Base-by-base conservation (phyloP, 2,888 invertebrate species). In the Troglohyphantes excavatus region DNA sequence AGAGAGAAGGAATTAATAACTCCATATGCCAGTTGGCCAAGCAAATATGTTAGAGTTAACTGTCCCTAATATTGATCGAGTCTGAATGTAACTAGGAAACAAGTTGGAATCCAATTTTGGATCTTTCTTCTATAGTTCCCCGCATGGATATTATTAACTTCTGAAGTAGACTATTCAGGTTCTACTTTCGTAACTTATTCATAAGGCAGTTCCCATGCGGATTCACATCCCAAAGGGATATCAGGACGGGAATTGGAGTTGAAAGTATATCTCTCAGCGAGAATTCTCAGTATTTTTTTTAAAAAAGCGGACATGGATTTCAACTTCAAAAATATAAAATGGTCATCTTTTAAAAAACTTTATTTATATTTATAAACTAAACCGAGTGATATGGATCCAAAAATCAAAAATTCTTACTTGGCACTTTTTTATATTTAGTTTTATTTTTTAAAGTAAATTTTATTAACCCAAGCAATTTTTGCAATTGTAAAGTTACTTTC, bases 61-160 rank as follows among this genome's bases (percentile, higher is more conserved):
- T 53, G n/a, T 53, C 53, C 53, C n/a, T n/a, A 2, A 53, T 39
- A 70, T 39, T 70, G 70, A 70, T 70, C 21, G 70, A 39, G 21
- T 21, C 33, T 33, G 70, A 6, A 19, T 70, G 70, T 39, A 70
- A 70, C 39, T 33, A 39, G 39, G 39, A 39, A 70, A 70, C 70
- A 70, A 70, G 39, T 29, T 70, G 39, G 70, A 70, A 70, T 70
- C 70, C 70, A 39, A 65, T 65, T 65, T 65, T 65, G 27, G 23
- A 65, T 21, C 70, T 43, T 70, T 70, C 70, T 70, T 19, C 39
- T 11, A 70, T 70, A 39, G 29, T 70, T 39, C 33, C 27, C 39
- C 19, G 29, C 70, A 33, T 21, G 19, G 39, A 70, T 70, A 39
- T 39, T 39, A 70, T 70, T 70, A 70, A 70, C 29, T 39, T 70